Evolutionary conservation across 2,113 vertebrate genomes (phyloP).

Genomic region (Cricetomys ansorgei): DNA sequence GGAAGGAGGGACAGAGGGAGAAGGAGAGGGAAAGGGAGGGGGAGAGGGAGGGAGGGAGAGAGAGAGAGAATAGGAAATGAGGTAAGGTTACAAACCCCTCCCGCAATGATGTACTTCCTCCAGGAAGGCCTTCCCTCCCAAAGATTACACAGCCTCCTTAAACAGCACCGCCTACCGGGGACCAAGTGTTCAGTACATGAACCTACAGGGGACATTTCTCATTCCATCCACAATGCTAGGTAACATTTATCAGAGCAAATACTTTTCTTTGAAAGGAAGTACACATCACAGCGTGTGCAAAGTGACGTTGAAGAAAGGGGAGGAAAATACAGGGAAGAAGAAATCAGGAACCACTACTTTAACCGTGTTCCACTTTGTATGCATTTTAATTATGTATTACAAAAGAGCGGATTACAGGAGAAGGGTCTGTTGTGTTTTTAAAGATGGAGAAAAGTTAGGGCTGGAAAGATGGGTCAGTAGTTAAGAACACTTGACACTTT

Average conservation of each 20-base stretch:
- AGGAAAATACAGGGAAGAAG: neutral
- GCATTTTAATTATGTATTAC: slow-evolving; percentile 3
- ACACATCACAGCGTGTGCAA: neutral
- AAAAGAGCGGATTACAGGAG: neutral
- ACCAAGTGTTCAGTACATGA: neutral
- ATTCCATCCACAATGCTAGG: too few species aligned
- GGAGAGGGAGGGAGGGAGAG: too few species aligned
- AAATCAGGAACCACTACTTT: neutral
- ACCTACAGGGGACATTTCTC: neutral
- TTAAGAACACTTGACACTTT: neutral
- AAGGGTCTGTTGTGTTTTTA: neutral
- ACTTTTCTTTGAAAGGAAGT: neutral
- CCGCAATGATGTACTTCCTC: neutral
- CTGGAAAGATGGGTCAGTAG: neutral
- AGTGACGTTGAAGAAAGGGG: neutral
- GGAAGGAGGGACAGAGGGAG: neutral
- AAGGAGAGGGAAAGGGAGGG: too few species aligned
- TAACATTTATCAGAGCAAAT: neutral
- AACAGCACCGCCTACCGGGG: neutral
- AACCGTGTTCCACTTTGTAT: neutral
- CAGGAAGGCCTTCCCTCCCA: neutral
- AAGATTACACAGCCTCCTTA: too few species aligned
- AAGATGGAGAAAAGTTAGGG: neutral
- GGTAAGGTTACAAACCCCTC: too few species aligned
- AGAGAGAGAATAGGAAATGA: neutral